These are phyloP conservation scores for Netelia virgata DNA, from an alignment of 2,888 invertebrate species.

Conservation along the genomic window DNA sequence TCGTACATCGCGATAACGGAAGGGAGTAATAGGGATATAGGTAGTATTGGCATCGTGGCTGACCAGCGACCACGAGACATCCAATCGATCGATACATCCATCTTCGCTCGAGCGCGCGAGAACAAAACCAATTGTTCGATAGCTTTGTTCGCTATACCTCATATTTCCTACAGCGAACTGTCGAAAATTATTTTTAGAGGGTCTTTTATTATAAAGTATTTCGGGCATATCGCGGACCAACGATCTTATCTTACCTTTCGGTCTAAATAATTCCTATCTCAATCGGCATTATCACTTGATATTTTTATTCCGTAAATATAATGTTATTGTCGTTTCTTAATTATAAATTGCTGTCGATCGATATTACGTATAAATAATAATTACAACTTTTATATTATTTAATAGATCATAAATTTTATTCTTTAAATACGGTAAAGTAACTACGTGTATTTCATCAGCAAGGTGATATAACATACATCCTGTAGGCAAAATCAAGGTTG, in stretches of 20 bases:
- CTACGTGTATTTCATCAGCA: constrained; percentile 11
- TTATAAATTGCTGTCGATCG: neutral
- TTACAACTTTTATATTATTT: neutral
- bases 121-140: constrained; percentile 1
- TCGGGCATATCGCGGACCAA: no score
- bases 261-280: no score
- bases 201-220: no score
- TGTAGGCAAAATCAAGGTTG: constrained; percentile 31
- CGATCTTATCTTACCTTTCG: no score
- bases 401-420: neutral
- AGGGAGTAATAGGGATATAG: constrained; percentile 37
- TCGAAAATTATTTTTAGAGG: neutral
- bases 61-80: constrained; percentile 36
- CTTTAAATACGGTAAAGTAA: neutral
- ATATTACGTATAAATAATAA: neutral
- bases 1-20: constrained; percentile 46
- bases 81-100: constrained; percentile 44
- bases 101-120: constrained; percentile 6
- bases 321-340: no score
- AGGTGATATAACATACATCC: neutral
- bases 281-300: no score
- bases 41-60: constrained; percentile 16
- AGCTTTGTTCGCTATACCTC: neutral
- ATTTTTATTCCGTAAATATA: no score
- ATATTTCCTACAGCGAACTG: neutral